Base-by-base conservation (phyloP, 2,888 invertebrate genomes). In the Erebia epiphron region DNA sequence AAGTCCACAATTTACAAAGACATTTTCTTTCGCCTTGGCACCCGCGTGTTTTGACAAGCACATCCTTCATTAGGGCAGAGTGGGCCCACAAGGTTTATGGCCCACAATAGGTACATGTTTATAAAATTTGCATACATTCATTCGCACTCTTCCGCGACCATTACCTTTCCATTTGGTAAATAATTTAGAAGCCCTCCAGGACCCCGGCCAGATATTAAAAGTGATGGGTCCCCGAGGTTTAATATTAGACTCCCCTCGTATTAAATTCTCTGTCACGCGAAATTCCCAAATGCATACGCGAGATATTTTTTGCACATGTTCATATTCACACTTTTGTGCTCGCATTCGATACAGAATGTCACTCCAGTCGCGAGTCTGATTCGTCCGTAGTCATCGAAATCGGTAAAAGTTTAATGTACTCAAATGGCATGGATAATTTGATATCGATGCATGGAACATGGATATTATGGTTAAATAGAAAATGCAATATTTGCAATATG, bases 251-350 rank as follows among this genome's bases (percentile, higher is more conserved):
- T 88, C 92, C 93, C 93, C 92, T 89, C 88, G 91, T 90, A 92
- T 93, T 92, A 92, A 92, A 93, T 92, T 92, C 90, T 91, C 87
- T 91, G 92, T 91, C 92, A 91, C 91, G 91, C 88, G 89, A 89
- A 91, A 92, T 92, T 93, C 93, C 93, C 92, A 91, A 92, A 92
- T 91, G 92, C 89, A 92, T 89, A 89, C 87, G 88, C 85, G 86
- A 88, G 87, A 91, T 91, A 92, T 92, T 92, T 92, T 93, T 92
- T 91, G 93, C 93, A 93, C 92, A 93, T 93, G 93, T 92, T 92
- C 92, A 87, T 89, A 90, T 92, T 91, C 80, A 84, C 78, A 83
- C 88, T 81, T 88, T 92, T 92, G 91, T 92, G 79, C 77, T 82
- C 83, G 78, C 82, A 87, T 93, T 92, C 91, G 93, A 91, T 82